These are phyloP conservation scores for Premnoplex brunnescens DNA, from an alignment of 2,797 vertebrate species.

Conservation along the genomic window DNA sequence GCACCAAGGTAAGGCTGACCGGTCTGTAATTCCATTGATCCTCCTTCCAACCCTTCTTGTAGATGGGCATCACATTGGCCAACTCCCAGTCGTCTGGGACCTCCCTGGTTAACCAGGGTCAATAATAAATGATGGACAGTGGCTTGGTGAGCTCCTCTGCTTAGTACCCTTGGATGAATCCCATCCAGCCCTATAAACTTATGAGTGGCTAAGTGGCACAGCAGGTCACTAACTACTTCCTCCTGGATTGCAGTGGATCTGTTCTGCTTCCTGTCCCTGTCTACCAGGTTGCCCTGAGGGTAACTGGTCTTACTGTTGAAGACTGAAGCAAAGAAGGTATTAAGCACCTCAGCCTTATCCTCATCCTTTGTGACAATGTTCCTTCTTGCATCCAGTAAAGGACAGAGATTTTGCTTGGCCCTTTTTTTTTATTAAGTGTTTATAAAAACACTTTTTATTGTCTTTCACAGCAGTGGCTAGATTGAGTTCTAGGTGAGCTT, in stretches of 20 bases:
- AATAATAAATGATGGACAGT: neutral
- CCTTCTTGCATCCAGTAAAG: neutral
- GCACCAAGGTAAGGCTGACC: neutral
- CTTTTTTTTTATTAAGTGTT: neutral
- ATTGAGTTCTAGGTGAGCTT: neutral
- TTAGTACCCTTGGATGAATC: neutral
- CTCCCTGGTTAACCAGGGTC: neutral
- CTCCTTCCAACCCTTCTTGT: neutral
- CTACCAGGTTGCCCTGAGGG: neutral
- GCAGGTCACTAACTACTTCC: neutral
- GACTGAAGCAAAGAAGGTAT: neutral
- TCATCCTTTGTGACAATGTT: neutral
- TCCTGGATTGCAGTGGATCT: neutral
- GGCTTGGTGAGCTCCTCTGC: neutral
- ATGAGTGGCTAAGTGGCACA: neutral
- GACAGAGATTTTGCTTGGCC: neutral
- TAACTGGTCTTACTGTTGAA: neutral
- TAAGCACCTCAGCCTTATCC: neutral
- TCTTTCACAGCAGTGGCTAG: neutral
- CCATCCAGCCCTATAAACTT: neutral
- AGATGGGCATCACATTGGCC: neutral
- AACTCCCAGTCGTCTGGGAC: neutral
- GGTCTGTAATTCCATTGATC: neutral
- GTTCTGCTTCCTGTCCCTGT: neutral
- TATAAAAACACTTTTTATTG: neutral